phyloP scores from a whole-genome alignment of 1,140 invertebrate species.

The Drosophila nikananu region DNA sequence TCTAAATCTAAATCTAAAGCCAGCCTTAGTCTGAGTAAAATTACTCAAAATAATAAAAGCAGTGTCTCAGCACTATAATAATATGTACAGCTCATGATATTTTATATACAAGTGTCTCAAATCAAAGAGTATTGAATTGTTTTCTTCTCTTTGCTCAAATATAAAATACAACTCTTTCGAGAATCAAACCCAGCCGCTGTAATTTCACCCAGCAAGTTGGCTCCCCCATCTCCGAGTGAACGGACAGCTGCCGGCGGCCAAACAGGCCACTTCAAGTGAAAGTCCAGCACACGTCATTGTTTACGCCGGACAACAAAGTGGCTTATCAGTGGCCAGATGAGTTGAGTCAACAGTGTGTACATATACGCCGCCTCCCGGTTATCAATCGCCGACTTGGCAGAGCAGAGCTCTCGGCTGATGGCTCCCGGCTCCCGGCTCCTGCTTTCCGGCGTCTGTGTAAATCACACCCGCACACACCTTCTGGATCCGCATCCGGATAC shows the following conservation, averaged over 20 bases:
- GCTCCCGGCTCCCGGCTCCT: conserved; percentile 29
- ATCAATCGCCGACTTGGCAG: conserved; percentile 65
- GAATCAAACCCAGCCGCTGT: not conserved
- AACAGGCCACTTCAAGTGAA: conserved; percentile 71
- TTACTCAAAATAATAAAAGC: no score
- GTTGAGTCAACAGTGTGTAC: conserved; percentile 44
- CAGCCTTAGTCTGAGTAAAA: no score
- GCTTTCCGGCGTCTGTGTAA: conserved; percentile 56
- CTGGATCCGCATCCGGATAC: conserved; percentile 23
- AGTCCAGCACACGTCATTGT: conserved; percentile 76
- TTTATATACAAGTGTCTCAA: no score
- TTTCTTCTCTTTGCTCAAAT: no score
- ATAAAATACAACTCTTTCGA: no score
- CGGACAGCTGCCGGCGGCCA: not conserved
- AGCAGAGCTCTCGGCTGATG: conserved; percentile 40
- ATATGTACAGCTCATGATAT: no score
- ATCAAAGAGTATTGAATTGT: no score
- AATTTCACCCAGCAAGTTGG: not conserved
- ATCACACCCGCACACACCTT: conserved; percentile 48
- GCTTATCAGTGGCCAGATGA: conserved; percentile 63
- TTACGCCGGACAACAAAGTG: conserved; percentile 46
- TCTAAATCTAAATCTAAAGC: no score
- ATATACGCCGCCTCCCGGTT: conserved; percentile 40
- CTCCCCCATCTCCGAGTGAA: not conserved
- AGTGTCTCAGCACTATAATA: no score